Conservation (phyloP, 2,113 vertebrate genomes). For the Zosterops japonicus region DNA sequence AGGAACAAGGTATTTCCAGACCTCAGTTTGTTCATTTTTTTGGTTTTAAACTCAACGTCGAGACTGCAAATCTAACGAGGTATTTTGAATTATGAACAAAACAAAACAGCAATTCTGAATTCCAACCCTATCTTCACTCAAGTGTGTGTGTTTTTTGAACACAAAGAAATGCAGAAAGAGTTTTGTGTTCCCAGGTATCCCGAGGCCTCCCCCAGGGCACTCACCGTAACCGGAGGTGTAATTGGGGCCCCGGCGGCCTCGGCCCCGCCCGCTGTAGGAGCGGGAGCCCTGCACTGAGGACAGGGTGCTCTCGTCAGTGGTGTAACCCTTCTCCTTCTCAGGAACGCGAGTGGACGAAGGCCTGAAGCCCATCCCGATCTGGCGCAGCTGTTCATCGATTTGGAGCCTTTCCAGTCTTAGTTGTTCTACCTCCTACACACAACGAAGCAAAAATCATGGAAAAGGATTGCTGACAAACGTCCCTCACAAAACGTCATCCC, state of each 20-base stretch:
- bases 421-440: slow-evolving; percentile 92
- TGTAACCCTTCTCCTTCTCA: slow-evolving; percentile 87
- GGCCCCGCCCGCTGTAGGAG: slow-evolving; percentile 91
- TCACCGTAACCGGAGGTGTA: slow-evolving; percentile 93
- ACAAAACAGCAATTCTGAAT: not conserved
- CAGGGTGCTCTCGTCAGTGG: slow-evolving; percentile 83
- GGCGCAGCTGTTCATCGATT: slow-evolving; percentile 95
- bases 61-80: not conserved
- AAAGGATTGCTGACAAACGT: rapidly evolving
- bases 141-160: not conserved
- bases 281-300: slow-evolving; percentile 85
- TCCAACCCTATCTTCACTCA: not conserved
- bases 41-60: not conserved
- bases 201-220: not conserved
- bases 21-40: not conserved
- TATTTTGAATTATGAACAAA: not conserved
- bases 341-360: slow-evolving; percentile 79
- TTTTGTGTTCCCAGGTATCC: rapidly evolving
- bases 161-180: not conserved
- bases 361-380: slow-evolving; percentile 94
- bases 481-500: not conserved
- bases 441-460: not conserved
- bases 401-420: slow-evolving; percentile 94
- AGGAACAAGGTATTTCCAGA: not conserved
- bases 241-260: slow-evolving; percentile 89